Percentiles rank a stretch among this genome's conserved stretches.
These are phyloP conservation scores for Heteromormyrus szaboi DNA, from an alignment of 2,797 vertebrate genomes.

Conservation along the genomic window DNA sequence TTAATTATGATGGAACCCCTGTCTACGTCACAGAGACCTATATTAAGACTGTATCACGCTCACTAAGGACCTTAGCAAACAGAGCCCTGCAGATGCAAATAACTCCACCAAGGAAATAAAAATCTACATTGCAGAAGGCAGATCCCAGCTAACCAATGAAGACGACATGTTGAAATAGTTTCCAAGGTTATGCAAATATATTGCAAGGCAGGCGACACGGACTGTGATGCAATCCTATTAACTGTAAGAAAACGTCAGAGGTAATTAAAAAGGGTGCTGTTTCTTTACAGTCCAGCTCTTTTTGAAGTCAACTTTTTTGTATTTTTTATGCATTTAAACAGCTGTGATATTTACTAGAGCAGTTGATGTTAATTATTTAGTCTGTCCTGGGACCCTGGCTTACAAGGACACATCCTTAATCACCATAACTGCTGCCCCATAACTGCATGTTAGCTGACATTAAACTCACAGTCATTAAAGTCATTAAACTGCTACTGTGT, in stretches of 20 bases:
- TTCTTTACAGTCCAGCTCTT: background rate
- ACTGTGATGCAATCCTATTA: background rate
- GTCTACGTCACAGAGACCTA: background rate
- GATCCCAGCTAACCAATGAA: background rate
- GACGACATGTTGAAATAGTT: background rate
- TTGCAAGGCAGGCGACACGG: background rate
- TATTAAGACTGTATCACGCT: background rate
- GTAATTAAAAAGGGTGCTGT: background rate
- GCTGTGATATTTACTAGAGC: background rate
- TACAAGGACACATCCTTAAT: background rate
- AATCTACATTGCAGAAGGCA: background rate
- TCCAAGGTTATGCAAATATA: background rate
- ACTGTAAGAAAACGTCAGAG: background rate
- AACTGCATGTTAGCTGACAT: background rate
- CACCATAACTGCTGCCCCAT: background rate
- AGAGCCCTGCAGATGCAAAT: background rate
- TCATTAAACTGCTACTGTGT: background rate
- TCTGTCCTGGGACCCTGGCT: background rate
- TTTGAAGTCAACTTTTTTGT: background rate
- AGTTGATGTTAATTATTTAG: background rate
- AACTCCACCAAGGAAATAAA: background rate
- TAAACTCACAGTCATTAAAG: background rate
- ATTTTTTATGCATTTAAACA: background rate
- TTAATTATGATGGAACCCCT: background rate
- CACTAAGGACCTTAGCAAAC: background rate